phyloP scores from a whole-genome alignment of 2,888 invertebrate species.

The Schrankia costaestrigalis region DNA sequence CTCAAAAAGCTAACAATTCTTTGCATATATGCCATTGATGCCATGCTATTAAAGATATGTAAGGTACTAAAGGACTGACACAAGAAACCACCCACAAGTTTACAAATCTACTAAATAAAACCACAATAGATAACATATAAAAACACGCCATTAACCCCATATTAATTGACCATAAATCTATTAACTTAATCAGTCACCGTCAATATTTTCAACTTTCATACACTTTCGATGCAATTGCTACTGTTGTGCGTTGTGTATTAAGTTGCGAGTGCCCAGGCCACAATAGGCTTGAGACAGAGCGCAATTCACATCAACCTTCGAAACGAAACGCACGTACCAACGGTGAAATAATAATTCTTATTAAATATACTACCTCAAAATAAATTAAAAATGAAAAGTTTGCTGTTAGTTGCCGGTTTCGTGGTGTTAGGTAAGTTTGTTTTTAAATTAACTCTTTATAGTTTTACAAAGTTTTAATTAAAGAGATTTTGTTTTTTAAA shows the following conservation, averaged over 20 bases:
- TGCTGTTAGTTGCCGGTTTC: conserved; percentile 50
- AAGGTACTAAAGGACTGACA: no score
- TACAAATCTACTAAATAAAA: neutral
- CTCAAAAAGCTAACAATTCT: no score
- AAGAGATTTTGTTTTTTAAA: neutral
- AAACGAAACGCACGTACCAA: conserved; percentile 63
- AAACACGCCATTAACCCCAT: no score
- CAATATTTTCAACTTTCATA: conserved; percentile 28
- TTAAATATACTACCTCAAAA: conserved; percentile 36
- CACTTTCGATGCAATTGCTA: conserved; percentile 36
- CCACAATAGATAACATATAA: no score
- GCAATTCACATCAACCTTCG: conserved; percentile 70
- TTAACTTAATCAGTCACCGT: conserved; percentile 20
- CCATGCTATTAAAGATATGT: no score
- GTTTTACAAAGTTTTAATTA: conserved; percentile 1
- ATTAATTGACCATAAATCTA: conserved; percentile 12
- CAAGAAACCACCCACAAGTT: no score
- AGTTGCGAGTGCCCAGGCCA: conserved; percentile 45
- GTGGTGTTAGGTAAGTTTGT: conserved; percentile 68
- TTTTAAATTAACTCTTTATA: no score
- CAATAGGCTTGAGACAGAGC: conserved; percentile 42
- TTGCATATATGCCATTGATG: no score
- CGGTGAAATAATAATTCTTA: conserved; percentile 30
- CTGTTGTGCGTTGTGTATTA: conserved; percentile 39
- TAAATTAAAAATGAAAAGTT: conserved; percentile 56